A percentile compares a stretch with the other conserved stretches of the same genome.
Evolutionary conservation across 2,888 invertebrate species (phyloP).

Genomic region (Cataglyphis albicans): DNA sequence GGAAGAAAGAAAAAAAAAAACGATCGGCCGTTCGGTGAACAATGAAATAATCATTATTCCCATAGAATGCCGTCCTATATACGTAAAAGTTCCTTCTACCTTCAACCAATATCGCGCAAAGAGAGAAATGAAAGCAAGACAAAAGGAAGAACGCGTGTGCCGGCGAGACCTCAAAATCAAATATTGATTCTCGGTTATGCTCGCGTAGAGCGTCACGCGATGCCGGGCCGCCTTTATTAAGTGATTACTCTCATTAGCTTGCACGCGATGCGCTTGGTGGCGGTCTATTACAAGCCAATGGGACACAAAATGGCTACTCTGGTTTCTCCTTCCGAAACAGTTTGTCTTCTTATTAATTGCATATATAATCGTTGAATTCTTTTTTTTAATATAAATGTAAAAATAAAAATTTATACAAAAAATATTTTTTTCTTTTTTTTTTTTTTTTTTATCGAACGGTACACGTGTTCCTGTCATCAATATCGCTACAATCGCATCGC

Average conservation of each 20-base stretch:
- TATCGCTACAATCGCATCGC: background rate
- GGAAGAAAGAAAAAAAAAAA: constrained; percentile 35
- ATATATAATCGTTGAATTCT: background rate
- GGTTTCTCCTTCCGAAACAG: constrained; percentile 2
- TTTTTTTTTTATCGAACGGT: background rate
- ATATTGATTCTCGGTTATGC: constrained; percentile 81
- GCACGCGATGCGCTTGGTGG: constrained; percentile 85
- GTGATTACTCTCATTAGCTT: constrained; percentile 85
- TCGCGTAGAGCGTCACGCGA: constrained; percentile 80
- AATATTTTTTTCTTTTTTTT: background rate
- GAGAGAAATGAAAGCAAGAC: constrained; percentile 21
- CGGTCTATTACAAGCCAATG: constrained; percentile 73
- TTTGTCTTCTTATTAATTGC: background rate
- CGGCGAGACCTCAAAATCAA: constrained; percentile 81
- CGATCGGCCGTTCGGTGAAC: constrained; percentile 47
- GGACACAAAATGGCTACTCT: constrained; percentile 75
- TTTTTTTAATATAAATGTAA: constrained; percentile 10
- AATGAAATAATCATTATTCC: constrained; percentile 67
- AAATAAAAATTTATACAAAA: background rate
- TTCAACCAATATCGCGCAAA: constrained; percentile 39
- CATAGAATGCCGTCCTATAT: constrained; percentile 58
- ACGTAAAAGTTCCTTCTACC: constrained; percentile 41
- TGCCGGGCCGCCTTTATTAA: constrained; percentile 83
- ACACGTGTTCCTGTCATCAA: background rate
- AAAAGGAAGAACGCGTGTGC: constrained; percentile 53